Evolutionary conservation across 1,140 invertebrate species (phyloP).

Genomic region (Pogonomyrmex barbatus): DNA sequence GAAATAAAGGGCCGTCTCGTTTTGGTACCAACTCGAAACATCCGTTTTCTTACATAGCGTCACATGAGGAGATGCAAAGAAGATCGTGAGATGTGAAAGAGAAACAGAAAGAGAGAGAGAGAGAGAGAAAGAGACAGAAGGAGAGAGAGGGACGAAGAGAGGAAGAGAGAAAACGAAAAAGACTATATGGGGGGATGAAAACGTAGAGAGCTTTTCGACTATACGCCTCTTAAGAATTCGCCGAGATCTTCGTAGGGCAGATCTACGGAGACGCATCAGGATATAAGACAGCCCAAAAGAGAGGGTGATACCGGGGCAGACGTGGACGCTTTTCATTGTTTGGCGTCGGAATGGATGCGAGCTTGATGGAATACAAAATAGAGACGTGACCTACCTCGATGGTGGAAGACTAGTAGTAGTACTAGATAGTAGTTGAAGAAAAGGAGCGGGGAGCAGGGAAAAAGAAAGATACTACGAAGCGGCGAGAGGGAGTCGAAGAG

Average conservation of each 20-base stretch:
- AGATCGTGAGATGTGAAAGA: neutral
- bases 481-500: slow-evolving; percentile 7
- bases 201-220: slow-evolving; percentile 62
- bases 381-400: slow-evolving; percentile 71
- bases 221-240: slow-evolving; percentile 54
- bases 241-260: slow-evolving; percentile 47
- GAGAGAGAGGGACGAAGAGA: neutral
- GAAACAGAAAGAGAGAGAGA: neutral
- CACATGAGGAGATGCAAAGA: slow-evolving; percentile 2
- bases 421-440: slow-evolving; percentile 52
- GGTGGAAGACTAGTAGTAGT: slow-evolving; percentile 10
- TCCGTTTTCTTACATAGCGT: slow-evolving; percentile 54
- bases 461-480: slow-evolving; percentile 39
- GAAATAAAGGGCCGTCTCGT: slow-evolving; percentile 71
- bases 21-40: slow-evolving; percentile 41
- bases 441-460: neutral
- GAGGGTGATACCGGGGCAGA: slow-evolving; percentile 8
- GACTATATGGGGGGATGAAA: neutral
- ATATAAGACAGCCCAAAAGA: slow-evolving; percentile 38
- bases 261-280: slow-evolving; percentile 55
- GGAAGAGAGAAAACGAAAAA: neutral
- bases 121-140: neutral
- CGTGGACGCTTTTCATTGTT: slow-evolving; percentile 67
- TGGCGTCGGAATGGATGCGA: slow-evolving; percentile 67
- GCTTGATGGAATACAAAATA: slow-evolving; percentile 77